A percentile compares a stretch with the other conserved stretches of the same genome.
phyloP scores from a whole-genome alignment of 2,888 invertebrate species.

The Noctua janthe region DNA sequence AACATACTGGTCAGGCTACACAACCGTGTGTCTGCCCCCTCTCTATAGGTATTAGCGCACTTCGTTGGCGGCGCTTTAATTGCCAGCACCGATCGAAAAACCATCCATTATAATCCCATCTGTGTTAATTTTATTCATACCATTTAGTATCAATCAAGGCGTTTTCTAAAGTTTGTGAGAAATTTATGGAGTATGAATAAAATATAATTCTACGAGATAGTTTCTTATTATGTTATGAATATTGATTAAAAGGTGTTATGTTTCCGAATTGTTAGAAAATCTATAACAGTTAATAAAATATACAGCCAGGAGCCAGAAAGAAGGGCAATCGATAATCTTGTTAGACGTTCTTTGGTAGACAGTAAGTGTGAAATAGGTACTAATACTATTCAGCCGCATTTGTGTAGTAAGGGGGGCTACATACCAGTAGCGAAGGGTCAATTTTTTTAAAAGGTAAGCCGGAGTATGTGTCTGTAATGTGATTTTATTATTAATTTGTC shows the following conservation, averaged over 20 bases:
- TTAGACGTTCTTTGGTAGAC: background rate
- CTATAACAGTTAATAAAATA: background rate
- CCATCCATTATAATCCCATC: constrained; percentile 50
- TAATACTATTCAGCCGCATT: background rate
- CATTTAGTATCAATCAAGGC: constrained; percentile 48
- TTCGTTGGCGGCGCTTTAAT: constrained; percentile 48
- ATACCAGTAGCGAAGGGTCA: no score
- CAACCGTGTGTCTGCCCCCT: constrained; percentile 32
- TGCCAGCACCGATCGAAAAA: constrained; percentile 43
- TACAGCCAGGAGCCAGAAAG: background rate
- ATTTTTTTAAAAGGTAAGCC: no score
- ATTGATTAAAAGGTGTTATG: constrained; percentile 24
- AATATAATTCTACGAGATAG: constrained; percentile 16
- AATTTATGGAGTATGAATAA: constrained; percentile 47
- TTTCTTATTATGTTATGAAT: constrained; percentile 20
- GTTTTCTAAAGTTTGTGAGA: constrained; percentile 48
- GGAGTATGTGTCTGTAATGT: no score
- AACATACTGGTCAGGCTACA: background rate
- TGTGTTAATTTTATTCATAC: constrained; percentile 58
- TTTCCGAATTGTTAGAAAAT: constrained; percentile 4
- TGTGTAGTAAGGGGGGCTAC: background rate
- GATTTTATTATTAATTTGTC: no score
- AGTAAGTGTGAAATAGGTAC: no score
- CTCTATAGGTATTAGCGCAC: constrained; percentile 22
- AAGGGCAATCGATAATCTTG: background rate